Base-by-base conservation (phyloP, 2,113 vertebrate genomes). In the Tamias sibiricus region DNA sequence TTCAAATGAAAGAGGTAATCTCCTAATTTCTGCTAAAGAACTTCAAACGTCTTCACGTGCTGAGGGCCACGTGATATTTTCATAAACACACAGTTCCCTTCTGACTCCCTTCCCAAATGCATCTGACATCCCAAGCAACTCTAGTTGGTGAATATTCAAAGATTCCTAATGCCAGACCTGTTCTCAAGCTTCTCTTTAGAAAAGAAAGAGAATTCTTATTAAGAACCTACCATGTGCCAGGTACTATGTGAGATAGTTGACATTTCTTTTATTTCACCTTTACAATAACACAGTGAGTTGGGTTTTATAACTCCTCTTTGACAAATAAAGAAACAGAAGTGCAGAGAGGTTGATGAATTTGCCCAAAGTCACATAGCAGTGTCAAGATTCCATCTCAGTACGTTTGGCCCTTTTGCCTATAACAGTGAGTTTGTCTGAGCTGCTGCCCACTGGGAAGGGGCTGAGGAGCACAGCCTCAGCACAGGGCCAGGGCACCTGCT, bases 21-120 rank as follows among this genome's bases (percentile, higher is more conserved):
- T 72, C 32, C 40, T 83, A 42, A 80, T 87, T 66, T 93, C 37
- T 96, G 81, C 76, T 66, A 40, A 84, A 85, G 71, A 95, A 37
- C 26, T 92, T 89, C 47, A 84, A 62, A 72, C 28, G 26, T 8
- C 44, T 52, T 22, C 93, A 52, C 20, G 76, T 86, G 28, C 57
- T 82, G 26, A 42, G 22, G 49, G 47, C 32, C 7, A 32, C 2
- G 1, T 49, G 42, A 74, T 22, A 10, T 76, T 37, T 32, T 76
- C 57, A 32, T 5, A 22, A 68, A 72, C 14, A 16, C 8, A 9
- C 32, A 11, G 76, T 81, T 85, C 24, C 49, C 64, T 52, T 76
- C 52, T 92, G 79, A 69, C 17, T 7, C 44, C 32, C 20, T 94
- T 87, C 42, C 47, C 44, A 85, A 90, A 72, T 47, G 68, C 32